Conservation (phyloP, 2,113 vertebrate genomes). For the Onychostruthus taczanowskii region DNA sequence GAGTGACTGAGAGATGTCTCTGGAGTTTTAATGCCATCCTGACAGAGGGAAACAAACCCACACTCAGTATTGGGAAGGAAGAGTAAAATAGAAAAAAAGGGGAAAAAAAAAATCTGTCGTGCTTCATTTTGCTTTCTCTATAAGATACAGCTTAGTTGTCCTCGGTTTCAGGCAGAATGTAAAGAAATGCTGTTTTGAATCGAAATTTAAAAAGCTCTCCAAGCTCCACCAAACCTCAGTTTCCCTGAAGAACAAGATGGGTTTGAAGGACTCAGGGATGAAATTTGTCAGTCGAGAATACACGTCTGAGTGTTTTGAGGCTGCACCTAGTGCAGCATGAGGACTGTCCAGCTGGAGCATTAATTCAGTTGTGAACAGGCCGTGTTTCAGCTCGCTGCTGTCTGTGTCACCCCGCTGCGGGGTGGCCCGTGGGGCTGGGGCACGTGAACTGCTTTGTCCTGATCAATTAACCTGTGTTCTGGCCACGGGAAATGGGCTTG, state of each 20-base stretch:
- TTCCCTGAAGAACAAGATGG: neutral
- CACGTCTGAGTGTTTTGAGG: neutral
- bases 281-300: neutral
- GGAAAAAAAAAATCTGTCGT: neutral
- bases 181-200: neutral
- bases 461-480: neutral
- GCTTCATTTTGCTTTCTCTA: neutral
- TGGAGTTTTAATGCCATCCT: neutral
- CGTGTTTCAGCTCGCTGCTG: fast-evolving
- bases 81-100: neutral
- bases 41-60: neutral
- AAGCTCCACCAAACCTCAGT: neutral
- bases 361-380: fast-evolving
- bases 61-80: neutral
- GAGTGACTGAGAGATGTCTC: neutral
- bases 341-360: fast-evolving
- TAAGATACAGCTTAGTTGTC: neutral
- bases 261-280: neutral
- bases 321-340: neutral
- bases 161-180: neutral
- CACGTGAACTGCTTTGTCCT: neutral
- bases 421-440: neutral
- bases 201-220: neutral
- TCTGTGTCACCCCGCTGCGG: neutral
- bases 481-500: neutral